phyloP scores from a whole-genome alignment of 2,888 invertebrate genomes.

The Nysson spinosus region DNA sequence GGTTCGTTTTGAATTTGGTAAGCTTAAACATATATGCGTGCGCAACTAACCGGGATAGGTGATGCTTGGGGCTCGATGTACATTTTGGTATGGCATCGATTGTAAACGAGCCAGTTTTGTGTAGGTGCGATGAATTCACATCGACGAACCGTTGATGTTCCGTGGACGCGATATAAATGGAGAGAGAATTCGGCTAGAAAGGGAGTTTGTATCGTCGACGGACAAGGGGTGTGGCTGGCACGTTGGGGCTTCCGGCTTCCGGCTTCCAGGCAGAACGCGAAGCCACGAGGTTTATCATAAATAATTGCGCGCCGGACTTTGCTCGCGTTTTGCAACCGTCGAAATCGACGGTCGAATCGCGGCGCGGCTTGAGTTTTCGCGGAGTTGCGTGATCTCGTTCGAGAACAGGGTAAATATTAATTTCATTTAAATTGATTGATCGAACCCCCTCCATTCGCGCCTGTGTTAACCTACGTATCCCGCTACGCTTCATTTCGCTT shows the following conservation, averaged over 20 bases:
- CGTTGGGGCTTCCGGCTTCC: too few species aligned
- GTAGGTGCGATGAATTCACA: conserved; percentile 44
- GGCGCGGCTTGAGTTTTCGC: not conserved
- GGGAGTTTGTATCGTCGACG: not conserved
- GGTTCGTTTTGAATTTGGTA: conserved; percentile 28
- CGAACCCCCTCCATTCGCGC: conserved; percentile 37
- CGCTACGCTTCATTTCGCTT: too few species aligned
- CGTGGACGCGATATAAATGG: not conserved
- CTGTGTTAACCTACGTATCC: too few species aligned
- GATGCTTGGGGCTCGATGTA: conserved; percentile 10
- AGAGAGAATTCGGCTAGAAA: not conserved
- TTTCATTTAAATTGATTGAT: conserved; percentile 73
- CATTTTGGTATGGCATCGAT: conserved; percentile 40
- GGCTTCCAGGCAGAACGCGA: too few species aligned
- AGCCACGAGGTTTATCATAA: conserved; percentile 70
- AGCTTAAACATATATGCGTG: conserved; percentile 7
- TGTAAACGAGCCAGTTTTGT: conserved; percentile 55
- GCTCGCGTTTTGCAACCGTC: conserved; percentile 67
- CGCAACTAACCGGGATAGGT: not conserved
- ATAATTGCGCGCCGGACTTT: conserved; percentile 71
- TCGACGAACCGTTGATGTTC: conserved; percentile 41
- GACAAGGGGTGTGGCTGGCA: conserved; percentile 9
- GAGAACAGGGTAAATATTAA: conserved; percentile 72
- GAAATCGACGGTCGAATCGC: conserved; percentile 23
- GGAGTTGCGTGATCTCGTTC: conserved; percentile 9